These are phyloP conservation scores for Tetrao urogallus DNA, from an alignment of 2,113 vertebrate species.

Conservation along the genomic window DNA sequence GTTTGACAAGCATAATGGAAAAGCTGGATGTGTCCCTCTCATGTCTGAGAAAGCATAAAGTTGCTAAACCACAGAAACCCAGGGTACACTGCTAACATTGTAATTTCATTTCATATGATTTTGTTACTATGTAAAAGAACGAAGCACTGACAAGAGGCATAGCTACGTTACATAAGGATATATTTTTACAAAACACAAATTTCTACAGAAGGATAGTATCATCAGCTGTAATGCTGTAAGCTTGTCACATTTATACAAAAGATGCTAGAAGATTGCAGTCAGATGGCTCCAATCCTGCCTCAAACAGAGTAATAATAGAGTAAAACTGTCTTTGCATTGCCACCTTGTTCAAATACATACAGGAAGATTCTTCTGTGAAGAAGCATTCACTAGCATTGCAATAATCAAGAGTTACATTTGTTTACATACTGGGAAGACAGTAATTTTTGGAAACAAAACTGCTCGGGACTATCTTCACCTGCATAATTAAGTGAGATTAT, in stretches of 20 bases:
- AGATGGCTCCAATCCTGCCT: not conserved
- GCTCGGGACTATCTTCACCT: not conserved
- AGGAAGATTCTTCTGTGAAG: not conserved
- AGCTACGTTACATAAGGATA: not conserved
- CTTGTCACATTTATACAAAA: not conserved
- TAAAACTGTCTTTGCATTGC: not conserved
- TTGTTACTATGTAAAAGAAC: not conserved
- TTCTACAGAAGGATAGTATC: not conserved
- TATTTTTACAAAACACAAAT: not conserved
- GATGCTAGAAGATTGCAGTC: not conserved
- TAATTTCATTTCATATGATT: not conserved
- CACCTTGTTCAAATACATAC: not conserved
- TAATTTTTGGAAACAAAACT: not conserved
- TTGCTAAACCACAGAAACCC: not conserved
- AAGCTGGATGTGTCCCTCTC: not conserved
- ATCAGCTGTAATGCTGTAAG: not conserved
- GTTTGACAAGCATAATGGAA: not conserved
- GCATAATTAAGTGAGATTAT: not conserved
- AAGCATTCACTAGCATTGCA: not conserved
- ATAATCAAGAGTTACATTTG: not conserved
- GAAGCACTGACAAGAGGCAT: not conserved
- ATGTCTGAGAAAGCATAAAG: not conserved
- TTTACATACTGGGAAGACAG: not conserved
- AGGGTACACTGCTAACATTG: not conserved
- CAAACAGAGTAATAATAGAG: not conserved